Evolutionary conservation across 2,113 vertebrate genomes (phyloP), one percentile per base, ranked within the genome.

Genomic region (Coregonus clupeaformis): DNA sequence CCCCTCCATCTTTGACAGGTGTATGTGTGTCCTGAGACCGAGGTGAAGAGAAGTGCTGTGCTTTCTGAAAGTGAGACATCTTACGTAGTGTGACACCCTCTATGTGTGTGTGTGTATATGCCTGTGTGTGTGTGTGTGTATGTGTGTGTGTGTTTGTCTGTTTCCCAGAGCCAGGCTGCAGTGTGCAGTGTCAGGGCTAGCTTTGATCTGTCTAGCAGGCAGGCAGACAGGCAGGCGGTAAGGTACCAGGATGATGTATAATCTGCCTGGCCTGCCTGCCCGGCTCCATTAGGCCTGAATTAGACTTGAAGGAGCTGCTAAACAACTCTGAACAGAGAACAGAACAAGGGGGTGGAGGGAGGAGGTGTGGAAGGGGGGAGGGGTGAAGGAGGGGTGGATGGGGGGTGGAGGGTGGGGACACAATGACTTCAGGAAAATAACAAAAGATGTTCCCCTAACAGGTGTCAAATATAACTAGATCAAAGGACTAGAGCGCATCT

Each of bases 391-490:
- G n/a, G n/a, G n/a, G n/a, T n/a, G n/a, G n/a, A n/a, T 3, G 14
- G 47, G 63, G 60, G 36, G 59, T 7, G 6, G 57, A 32, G 16
- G n/a, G n/a, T 13, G 25, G 24, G 36, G 25, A 18, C 4, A 12
- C 5, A 55, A 36, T 65, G 32, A 77, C 32, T 71, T n/a, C 52
- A 24, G 77, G 76, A 83, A 65, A 76, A 55, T 72, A 68, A 74
- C 68, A 74, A 60, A 55, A 68, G n/a, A 14, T 25, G 3, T 70
- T 45, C 67, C 66, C 64, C 16, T 71, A 77, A 80, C 74, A 86
- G 75, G 72, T 69, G 72, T 74, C 79, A 77, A 72, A 67, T 68
- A 74, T 14, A 79, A 69, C 68, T 55, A 82, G 74, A 77, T 76
- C 45, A 82, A 75, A 75, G n/a, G 29, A 67, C 24, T 64, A 69